phyloP scores from a whole-genome alignment of 2,888 invertebrate species.

The Cantharis flavilabris region DNA sequence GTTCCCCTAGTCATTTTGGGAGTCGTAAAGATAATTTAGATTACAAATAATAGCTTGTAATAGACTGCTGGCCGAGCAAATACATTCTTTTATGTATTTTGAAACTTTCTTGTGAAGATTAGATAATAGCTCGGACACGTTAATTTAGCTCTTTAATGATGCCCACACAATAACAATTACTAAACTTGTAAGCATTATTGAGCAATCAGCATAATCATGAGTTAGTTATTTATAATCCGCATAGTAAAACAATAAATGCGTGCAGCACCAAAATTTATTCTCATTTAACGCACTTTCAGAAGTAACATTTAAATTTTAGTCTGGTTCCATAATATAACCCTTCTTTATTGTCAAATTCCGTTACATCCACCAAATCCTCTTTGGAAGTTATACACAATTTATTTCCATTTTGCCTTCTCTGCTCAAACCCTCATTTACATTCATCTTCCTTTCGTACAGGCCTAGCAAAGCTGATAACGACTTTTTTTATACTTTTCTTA shows the following conservation, averaged over 20 bases:
- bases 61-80: conserved; percentile 31
- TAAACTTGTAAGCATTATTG: background rate
- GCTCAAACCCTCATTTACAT: conserved; percentile 40
- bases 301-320: conserved; percentile 53
- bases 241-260: background rate
- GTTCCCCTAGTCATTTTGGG: conserved; percentile 45
- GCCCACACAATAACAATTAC: background rate
- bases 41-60: conserved; percentile 50
- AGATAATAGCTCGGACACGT: background rate
- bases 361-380: conserved; percentile 54
- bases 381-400: conserved; percentile 50
- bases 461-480: conserved; percentile 32
- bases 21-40: conserved; percentile 52
- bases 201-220: background rate
- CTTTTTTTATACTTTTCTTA: conserved; percentile 27
- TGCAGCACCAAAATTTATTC: background rate
- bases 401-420: conserved; percentile 40
- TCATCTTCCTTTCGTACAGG: conserved; percentile 37
- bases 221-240: background rate
- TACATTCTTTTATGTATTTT: background rate
- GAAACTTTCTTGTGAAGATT: background rate
- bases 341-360: conserved; percentile 54
- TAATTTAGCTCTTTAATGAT: background rate
- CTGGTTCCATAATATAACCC: conserved; percentile 50
- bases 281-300: background rate